Conservation (phyloP, 1,140 invertebrate genomes). For the Ceratitis capitata region DNA sequence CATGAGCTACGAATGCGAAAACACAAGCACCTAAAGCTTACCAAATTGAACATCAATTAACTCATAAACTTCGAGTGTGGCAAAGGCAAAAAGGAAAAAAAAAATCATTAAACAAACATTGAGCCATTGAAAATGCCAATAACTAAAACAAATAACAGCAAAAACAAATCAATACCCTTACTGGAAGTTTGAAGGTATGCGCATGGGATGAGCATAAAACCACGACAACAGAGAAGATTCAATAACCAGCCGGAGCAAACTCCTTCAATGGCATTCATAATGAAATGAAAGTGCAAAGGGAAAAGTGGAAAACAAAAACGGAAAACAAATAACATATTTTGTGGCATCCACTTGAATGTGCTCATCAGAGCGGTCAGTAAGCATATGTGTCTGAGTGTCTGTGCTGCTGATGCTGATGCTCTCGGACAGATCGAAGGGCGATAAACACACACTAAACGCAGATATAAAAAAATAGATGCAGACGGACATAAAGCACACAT, state of each 20-base stretch:
- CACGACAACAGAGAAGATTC: not conserved
- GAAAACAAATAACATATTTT: constrained; percentile 36
- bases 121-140: constrained; percentile 32
- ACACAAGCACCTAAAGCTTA: not conserved
- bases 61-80: constrained; percentile 15
- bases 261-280: constrained; percentile 10
- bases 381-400: not conserved
- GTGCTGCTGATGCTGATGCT: not conserved
- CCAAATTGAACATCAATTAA: constrained; percentile 36
- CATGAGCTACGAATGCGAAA: too few species aligned
- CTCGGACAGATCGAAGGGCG: too few species aligned
- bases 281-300: not conserved
- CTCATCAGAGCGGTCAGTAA: constrained; percentile 15
- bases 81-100: not conserved
- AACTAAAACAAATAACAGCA: constrained; percentile 34
- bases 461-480: too few species aligned
- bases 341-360: constrained; percentile 25
- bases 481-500: too few species aligned
- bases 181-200: not conserved
- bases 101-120: constrained; percentile 35
- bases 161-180: constrained; percentile 6
- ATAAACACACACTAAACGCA: too few species aligned
- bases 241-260: constrained; percentile 20
- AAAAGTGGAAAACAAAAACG: not conserved
- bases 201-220: not conserved